A percentile compares a stretch with the other conserved stretches of the same genome.
Conservation (phyloP, 2,888 invertebrate species). For the Lampropteryx suffumata region DNA sequence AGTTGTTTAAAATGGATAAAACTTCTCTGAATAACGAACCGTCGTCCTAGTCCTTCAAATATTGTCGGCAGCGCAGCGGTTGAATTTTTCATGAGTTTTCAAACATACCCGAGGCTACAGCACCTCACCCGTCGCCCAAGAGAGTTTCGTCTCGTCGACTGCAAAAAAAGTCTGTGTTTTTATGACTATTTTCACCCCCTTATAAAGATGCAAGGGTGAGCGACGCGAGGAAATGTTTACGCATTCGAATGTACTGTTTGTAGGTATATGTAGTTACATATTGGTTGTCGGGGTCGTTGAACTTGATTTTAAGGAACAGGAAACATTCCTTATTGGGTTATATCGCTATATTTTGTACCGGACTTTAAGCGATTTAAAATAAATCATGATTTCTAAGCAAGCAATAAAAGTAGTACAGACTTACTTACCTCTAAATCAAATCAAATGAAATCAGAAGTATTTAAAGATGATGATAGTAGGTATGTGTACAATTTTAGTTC, state of each 20-base stretch:
- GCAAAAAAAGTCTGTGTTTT: constrained; percentile 56
- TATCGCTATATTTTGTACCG: too few species aligned
- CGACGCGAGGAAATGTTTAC: constrained; percentile 55
- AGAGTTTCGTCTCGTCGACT: constrained; percentile 41
- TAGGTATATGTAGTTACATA: constrained; percentile 11
- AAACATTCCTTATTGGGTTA: constrained; percentile 22
- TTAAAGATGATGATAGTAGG: too few species aligned
- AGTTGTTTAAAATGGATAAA: too few species aligned
- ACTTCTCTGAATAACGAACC: too few species aligned
- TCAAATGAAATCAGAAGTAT: too few species aligned
- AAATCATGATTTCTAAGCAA: too few species aligned
- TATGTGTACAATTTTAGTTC: too few species aligned
- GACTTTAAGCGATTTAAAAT: too few species aligned
- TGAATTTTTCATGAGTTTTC: constrained; percentile 75
- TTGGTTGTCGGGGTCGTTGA: constrained; percentile 43
- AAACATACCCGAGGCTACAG: constrained; percentile 55
- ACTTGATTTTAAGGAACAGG: constrained; percentile 34
- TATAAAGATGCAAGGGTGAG: constrained; percentile 45
- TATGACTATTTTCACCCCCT: constrained; percentile 59
- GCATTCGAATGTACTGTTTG: constrained; percentile 33
- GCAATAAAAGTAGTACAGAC: too few species aligned
- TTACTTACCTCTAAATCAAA: too few species aligned
- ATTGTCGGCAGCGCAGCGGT: constrained; percentile 51
- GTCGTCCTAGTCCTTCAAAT: constrained; percentile 39
- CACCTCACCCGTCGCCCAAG: constrained; percentile 36